Percentiles rank a stretch among this genome's conserved stretches.
Conservation (phyloP, 2,113 vertebrate species). For the Rallus limicola region DNA sequence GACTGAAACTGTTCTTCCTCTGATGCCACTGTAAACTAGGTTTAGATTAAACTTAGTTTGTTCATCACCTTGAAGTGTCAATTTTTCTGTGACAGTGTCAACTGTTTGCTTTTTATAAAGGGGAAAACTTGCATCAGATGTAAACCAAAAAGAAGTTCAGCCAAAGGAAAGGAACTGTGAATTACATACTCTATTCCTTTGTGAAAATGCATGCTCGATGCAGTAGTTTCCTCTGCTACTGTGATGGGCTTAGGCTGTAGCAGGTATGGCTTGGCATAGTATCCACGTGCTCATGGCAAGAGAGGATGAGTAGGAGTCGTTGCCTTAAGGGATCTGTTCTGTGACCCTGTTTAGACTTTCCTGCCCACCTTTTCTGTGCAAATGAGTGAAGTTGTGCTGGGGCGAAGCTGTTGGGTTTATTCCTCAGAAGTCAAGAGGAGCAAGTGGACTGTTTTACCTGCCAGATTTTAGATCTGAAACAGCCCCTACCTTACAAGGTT, state of each 20-base stretch:
- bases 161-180: background rate
- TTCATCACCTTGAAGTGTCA: slow-evolving; percentile 19
- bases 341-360: background rate
- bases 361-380: background rate
- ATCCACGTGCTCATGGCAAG: background rate
- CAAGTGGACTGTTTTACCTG: background rate
- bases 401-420: background rate
- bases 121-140: background rate
- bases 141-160: background rate
- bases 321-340: background rate
- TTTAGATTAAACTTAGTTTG: slow-evolving; percentile 61
- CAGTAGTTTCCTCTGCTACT: background rate
- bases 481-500: background rate
- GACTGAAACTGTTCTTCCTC: slow-evolving; percentile 23
- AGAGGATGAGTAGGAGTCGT: fast-evolving
- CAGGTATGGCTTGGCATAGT: background rate
- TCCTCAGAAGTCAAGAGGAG: background rate
- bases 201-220: background rate
- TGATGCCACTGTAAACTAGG: slow-evolving; percentile 48
- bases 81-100: slow-evolving; percentile 7
- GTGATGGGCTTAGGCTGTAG: background rate
- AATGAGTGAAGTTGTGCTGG: background rate
- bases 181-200: background rate
- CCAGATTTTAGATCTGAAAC: background rate
- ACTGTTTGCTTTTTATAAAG: background rate